These are phyloP conservation scores for Fabriciana adippe DNA, from an alignment of 2,888 invertebrate species.

Conservation along the genomic window DNA sequence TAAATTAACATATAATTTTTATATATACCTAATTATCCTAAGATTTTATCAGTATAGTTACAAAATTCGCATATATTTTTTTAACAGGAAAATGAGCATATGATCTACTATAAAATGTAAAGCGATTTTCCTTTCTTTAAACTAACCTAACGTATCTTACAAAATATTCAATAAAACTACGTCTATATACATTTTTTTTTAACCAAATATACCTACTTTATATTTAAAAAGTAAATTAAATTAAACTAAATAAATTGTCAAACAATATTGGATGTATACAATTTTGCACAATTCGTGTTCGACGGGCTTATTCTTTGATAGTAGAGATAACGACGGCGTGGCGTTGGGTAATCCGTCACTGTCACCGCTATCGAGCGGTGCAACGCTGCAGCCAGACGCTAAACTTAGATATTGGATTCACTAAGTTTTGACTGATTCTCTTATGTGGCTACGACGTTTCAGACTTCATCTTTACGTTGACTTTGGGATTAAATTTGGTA, in stretches of 20 bases:
- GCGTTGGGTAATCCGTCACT: constrained; percentile 68
- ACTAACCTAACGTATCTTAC: not conserved
- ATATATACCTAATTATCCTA: not conserved
- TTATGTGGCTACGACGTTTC: constrained; percentile 28
- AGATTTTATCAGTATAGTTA: too few relatives aligned
- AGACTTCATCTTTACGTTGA: not conserved
- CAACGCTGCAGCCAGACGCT: constrained; percentile 61
- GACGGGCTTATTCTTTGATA: constrained; percentile 43
- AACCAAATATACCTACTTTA: not conserved
- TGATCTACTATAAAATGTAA: too few relatives aligned
- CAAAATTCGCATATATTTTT: too few relatives aligned
- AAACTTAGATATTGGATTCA: constrained; percentile 78
- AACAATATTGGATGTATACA: constrained; percentile 6
- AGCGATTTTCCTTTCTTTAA: not conserved
- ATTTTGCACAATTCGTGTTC: constrained; percentile 32
- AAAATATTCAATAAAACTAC: too few relatives aligned
- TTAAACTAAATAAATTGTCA: constrained; percentile 14
- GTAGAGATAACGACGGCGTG: constrained; percentile 43
- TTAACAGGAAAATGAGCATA: too few relatives aligned
- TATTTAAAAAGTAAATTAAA: not conserved
- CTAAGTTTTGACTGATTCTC: constrained; percentile 72
- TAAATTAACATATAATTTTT: not conserved
- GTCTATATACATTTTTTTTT: too few relatives aligned
- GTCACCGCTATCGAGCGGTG: constrained; percentile 77
- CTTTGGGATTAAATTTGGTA: not conserved